phyloP scores from a whole-genome alignment of 2,888 invertebrate species.

The Parnassius apollo region DNA sequence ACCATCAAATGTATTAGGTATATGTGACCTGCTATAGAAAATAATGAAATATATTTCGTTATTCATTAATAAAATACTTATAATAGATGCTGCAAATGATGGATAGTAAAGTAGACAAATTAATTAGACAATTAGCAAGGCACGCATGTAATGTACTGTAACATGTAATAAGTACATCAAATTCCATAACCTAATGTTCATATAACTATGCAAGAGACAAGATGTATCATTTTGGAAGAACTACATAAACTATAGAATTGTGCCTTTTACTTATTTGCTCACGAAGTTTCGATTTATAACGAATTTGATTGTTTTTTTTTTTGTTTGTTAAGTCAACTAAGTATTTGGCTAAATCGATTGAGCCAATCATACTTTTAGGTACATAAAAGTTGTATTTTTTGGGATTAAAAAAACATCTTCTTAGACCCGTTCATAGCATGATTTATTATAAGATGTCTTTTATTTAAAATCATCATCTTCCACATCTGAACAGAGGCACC shows the following conservation, averaged over 20 bases:
- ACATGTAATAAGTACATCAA: neutral
- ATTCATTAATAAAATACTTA: neutral
- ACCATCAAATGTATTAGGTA: too few species aligned
- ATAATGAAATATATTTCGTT: too few species aligned
- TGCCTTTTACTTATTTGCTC: neutral
- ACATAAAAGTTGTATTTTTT: too few species aligned
- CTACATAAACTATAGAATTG: constrained; percentile 25
- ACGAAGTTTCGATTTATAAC: neutral
- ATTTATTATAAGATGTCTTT: too few species aligned
- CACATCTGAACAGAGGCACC: too few species aligned
- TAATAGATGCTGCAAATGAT: constrained; percentile 2
- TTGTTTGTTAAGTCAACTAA: neutral
- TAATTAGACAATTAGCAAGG: constrained; percentile 16
- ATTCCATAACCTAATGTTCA: constrained; percentile 10
- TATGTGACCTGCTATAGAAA: too few species aligned
- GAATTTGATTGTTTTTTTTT: neutral
- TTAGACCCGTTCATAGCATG: too few species aligned
- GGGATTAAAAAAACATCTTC: too few species aligned
- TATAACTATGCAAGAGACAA: constrained; percentile 3
- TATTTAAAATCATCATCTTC: too few species aligned
- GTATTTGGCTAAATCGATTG: too few species aligned
- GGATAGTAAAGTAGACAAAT: constrained; percentile 5
- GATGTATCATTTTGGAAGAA: neutral
- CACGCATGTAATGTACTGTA: constrained; percentile 23
- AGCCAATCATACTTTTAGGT: too few species aligned